Base-by-base conservation (phyloP, 1,140 invertebrate genomes). In the Ridgeia piscesae region DNA sequence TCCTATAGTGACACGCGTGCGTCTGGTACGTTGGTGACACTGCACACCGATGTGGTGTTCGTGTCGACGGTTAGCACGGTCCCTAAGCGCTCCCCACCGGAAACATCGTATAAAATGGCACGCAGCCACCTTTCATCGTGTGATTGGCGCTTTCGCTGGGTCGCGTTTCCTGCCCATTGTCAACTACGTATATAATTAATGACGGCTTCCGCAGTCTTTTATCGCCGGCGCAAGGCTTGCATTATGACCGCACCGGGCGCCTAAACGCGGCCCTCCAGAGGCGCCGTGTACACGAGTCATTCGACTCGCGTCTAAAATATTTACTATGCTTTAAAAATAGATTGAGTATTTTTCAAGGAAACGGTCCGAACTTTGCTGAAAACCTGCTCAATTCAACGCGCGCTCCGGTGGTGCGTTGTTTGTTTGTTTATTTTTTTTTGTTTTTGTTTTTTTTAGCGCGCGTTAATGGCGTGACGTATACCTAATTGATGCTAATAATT, bases 51-150 rank as follows among this genome's bases (percentile, higher is more conserved):
- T 77, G 17, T 21, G 58, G 58, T 77, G 11, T 31, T 77, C 58
- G 58, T 31, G 58, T 77, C 17, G 58, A 77, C 58, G 58, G 17
- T 77, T 77, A 31, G 27, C 8, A 77, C 58, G 58, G 0, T 77
- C 58, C 58, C 58, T 77, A 77, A 77, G 58, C 58, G 58, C 58
- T 8, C 58, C 17, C 17, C 58, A 21, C 58, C 58, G 58, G 58
- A 77, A 77, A 77, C 27, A 77, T 77, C 58, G 58, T 77, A 77
- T 77, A 77, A 77, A 77, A 77, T 77, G 58, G 58, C 58, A 77
- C 11, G 58, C 58, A 21, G 58, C 58, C 58, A 77, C 58, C 58
- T 77, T 77, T 77, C 58, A 77, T 77, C 58, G 58, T 77, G 58
- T 77, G 58, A 77, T 77, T 0, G 58, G 58, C 58, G 58, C 58